Percentiles rank a stretch among this genome's conserved stretches.
phyloP scores from a whole-genome alignment of 92 coral and sea anemone species.

The Palythoa heliodiscus region DNA sequence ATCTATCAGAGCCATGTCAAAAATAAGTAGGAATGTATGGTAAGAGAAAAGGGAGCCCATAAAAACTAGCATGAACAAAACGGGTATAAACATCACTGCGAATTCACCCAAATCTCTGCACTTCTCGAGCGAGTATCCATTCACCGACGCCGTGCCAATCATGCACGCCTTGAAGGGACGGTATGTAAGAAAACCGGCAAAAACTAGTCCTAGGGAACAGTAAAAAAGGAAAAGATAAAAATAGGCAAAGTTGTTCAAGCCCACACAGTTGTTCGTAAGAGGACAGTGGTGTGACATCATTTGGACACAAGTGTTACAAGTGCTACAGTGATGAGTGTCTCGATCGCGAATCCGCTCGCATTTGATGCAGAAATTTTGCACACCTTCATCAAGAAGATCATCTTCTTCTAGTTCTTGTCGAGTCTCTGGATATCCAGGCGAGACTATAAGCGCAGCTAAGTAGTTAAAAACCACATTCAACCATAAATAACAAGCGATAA shows the following conservation, averaged over 20 bases:
- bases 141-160: slow-evolving; percentile 47
- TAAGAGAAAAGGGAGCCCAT: slow-evolving; percentile 58
- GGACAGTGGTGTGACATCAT: slow-evolving; percentile 99
- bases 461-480: slow-evolving; percentile 91
- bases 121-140: slow-evolving; percentile 51
- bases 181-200: slow-evolving; percentile 72
- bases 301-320: slow-evolving; percentile 86
- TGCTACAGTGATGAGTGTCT: slow-evolving; percentile 94
- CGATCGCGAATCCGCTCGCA: slow-evolving; percentile 80
- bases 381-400: slow-evolving; percentile 53
- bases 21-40: slow-evolving; percentile 73
- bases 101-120: slow-evolving; percentile 92
- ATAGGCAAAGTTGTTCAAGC: slow-evolving; percentile 83
- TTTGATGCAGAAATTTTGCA: slow-evolving; percentile 74
- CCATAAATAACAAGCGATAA: slow-evolving; percentile 89
- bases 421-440: slow-evolving; percentile 91
- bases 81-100: slow-evolving; percentile 87
- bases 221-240: slow-evolving; percentile 81
- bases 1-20: slow-evolving; percentile 87
- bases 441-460: slow-evolving; percentile 84
- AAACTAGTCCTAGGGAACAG: slow-evolving; percentile 80
- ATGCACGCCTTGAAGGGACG: slow-evolving; percentile 84
- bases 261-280: slow-evolving; percentile 97
- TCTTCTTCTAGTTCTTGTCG: slow-evolving; percentile 82
- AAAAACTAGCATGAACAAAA: slow-evolving; percentile 77